Conservation (phyloP, 2,797 vertebrate species). For the Lacerta agilis region DNA sequence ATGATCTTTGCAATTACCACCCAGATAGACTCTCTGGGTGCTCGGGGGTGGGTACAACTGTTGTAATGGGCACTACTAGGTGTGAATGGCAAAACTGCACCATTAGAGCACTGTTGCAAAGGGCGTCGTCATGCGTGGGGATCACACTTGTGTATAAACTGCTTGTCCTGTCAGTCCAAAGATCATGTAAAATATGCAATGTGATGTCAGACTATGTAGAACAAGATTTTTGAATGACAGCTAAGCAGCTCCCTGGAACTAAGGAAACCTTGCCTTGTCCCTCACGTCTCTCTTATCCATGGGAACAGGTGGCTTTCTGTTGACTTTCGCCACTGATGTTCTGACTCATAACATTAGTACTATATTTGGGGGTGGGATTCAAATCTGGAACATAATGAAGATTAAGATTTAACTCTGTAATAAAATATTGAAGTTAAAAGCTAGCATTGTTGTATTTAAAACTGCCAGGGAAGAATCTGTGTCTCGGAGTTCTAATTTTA, state of each 20-base stretch:
- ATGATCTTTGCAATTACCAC: neutral
- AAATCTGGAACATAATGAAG: slow-evolving; percentile 44
- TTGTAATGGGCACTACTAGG: slow-evolving; percentile 40
- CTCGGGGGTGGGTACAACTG: neutral
- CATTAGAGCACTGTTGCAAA: slow-evolving; percentile 43
- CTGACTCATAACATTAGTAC: slow-evolving; percentile 55
- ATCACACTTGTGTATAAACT: slow-evolving; percentile 56
- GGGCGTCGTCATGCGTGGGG: slow-evolving; percentile 52
- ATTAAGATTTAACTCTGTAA: slow-evolving; percentile 60
- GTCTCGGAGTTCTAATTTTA: slow-evolving; percentile 62
- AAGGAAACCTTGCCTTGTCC: slow-evolving; percentile 39
- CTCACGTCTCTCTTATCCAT: slow-evolving; percentile 56
- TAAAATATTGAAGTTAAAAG: slow-evolving; percentile 64
- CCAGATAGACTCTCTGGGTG: neutral
- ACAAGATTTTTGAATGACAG: slow-evolving; percentile 72
- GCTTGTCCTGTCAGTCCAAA: slow-evolving; percentile 71
- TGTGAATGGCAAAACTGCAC: slow-evolving; percentile 54
- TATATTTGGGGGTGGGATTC: slow-evolving; percentile 38
- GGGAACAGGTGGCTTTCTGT: slow-evolving; percentile 56
- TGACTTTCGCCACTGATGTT: slow-evolving; percentile 34
- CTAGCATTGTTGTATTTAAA: slow-evolving; percentile 33
- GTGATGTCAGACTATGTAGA: slow-evolving; percentile 66
- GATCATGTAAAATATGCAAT: slow-evolving; percentile 52
- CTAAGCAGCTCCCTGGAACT: slow-evolving; percentile 65
- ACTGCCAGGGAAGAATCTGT: slow-evolving; percentile 50